These are phyloP conservation scores for Metacarcinus magister DNA, from an alignment of 2,888 invertebrate species.

Conservation along the genomic window DNA sequence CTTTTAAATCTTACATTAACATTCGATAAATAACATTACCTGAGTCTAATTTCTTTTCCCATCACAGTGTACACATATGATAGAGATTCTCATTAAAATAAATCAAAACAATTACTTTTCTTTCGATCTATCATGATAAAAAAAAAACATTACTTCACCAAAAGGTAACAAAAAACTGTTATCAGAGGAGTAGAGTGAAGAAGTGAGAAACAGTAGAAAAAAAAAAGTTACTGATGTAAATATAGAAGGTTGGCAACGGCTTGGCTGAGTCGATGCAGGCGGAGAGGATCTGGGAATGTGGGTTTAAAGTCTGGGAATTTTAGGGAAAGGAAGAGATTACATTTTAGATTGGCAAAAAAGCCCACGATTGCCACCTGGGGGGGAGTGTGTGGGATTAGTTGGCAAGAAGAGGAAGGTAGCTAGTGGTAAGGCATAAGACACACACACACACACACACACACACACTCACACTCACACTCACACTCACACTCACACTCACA, in stretches of 20 bases:
- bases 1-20: no score
- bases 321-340: background rate
- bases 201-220: background rate
- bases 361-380: background rate
- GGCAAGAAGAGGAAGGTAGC: background rate
- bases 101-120: no score
- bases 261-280: background rate
- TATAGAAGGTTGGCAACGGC: background rate
- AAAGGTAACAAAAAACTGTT: no score
- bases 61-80: no score
- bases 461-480: no score
- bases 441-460: no score
- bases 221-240: background rate
- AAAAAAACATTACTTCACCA: no score
- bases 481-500: no score
- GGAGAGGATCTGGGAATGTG: background rate
- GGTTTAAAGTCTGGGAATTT: background rate
- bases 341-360: background rate
- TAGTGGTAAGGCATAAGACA: background rate
- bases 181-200: background rate
- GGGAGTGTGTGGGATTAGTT: background rate
- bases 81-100: no score
- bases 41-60: no score
- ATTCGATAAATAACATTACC: no score
- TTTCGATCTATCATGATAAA: no score